These are phyloP conservation scores for Octomys mimax DNA, from an alignment of 2,797 vertebrate genomes.

Conservation along the genomic window DNA sequence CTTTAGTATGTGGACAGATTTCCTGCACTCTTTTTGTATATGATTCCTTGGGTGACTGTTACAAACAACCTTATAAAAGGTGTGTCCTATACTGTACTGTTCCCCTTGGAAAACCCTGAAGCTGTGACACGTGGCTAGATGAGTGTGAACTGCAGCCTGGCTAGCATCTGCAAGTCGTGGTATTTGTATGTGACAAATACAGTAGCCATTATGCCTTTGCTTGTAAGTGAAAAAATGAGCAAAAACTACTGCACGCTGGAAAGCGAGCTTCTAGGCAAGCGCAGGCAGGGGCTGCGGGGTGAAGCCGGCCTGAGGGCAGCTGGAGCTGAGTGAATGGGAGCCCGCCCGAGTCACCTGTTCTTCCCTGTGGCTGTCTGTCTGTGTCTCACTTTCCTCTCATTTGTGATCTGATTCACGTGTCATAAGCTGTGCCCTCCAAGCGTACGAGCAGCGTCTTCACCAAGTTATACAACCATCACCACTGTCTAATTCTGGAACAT, in stretches of 20 bases:
- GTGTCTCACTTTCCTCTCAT: neutral
- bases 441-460: neutral
- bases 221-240: neutral
- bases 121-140: no score
- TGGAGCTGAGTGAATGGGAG: neutral
- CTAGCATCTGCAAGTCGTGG: neutral
- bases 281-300: rapidly evolving
- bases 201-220: neutral
- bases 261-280: neutral
- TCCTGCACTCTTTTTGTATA: no score
- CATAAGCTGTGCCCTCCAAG: neutral
- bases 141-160: neutral
- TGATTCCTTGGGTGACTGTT: no score
- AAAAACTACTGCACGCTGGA: neutral
- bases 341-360: neutral
- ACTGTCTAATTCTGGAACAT: neutral
- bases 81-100: no score
- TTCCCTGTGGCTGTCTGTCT: neutral
- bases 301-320: no score
- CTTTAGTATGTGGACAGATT: no score
- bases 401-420: neutral
- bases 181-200: neutral
- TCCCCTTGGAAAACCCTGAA: no score
- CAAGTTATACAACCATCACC: neutral
- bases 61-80: no score